Percentiles rank a stretch among this genome's conserved stretches.
These are phyloP conservation scores for Bhutanitis thaidina DNA, from an alignment of 2,888 invertebrate species.

Conservation along the genomic window DNA sequence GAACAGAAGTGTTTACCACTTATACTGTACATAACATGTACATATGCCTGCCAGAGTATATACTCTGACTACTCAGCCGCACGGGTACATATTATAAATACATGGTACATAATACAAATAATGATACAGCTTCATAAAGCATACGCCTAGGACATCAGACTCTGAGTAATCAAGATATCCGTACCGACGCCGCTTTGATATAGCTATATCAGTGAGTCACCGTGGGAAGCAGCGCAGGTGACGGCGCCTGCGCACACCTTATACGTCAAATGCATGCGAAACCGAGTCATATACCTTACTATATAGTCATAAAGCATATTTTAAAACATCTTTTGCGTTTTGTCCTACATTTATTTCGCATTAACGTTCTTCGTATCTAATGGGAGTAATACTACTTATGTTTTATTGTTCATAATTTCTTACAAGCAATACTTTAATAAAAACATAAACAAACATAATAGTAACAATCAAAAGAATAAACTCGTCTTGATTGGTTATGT, in stretches of 20 bases:
- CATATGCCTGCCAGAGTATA: too few species aligned
- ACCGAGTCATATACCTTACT: slow-evolving; percentile 11
- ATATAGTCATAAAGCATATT: slow-evolving; percentile 9
- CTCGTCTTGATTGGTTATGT: too few species aligned
- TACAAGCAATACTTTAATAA: too few species aligned
- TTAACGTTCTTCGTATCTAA: neutral
- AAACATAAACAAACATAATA: too few species aligned
- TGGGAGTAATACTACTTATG: neutral
- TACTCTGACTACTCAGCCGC: too few species aligned
- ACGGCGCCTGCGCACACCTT: slow-evolving; percentile 41
- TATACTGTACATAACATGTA: too few species aligned
- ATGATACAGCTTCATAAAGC: slow-evolving; percentile 7
- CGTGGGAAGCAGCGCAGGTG: slow-evolving; percentile 64
- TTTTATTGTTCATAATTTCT: slow-evolving; percentile 14
- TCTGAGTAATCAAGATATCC: slow-evolving; percentile 12
- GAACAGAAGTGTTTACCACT: too few species aligned
- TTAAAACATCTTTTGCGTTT: neutral
- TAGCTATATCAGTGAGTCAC: slow-evolving; percentile 39
- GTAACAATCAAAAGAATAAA: too few species aligned
- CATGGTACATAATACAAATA: too few species aligned
- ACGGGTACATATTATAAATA: too few species aligned
- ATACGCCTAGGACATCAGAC: neutral
- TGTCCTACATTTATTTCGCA: neutral
- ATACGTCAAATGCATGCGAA: slow-evolving; percentile 18
- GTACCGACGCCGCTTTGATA: slow-evolving; percentile 29